These are phyloP conservation scores for Penelope pileata DNA, from an alignment of 2,113 vertebrate species.

Conservation along the genomic window DNA sequence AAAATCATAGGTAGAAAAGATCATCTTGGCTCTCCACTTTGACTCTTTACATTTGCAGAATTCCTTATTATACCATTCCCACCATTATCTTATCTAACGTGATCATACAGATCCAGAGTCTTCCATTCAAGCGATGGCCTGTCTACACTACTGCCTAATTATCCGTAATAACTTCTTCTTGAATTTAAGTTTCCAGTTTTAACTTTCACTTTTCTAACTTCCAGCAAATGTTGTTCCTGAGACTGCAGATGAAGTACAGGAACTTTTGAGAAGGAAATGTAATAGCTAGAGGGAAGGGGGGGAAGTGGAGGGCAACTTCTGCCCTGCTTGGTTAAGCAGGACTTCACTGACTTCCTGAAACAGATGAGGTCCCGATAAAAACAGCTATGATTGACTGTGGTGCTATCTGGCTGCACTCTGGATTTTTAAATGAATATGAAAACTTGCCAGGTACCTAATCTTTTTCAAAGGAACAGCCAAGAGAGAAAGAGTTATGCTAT, in stretches of 20 bases:
- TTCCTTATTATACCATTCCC: background rate
- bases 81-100: background rate
- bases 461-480: background rate
- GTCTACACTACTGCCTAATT: background rate
- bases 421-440: constrained; percentile 42
- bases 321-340: constrained; percentile 21
- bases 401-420: constrained; percentile 20
- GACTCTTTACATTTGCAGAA: constrained; percentile 6
- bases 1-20: constrained; percentile 43
- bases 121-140: background rate
- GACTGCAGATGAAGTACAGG: background rate
- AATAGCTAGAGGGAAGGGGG: background rate
- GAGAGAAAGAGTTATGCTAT: background rate
- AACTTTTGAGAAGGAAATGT: background rate
- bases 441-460: constrained; percentile 26
- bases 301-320: background rate
- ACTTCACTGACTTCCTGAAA: constrained; percentile 37
- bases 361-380: constrained; percentile 47
- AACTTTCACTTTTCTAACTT: constrained; percentile 3
- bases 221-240: background rate
- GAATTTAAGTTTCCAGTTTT: background rate
- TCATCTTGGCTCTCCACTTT: background rate
- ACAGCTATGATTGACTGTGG: constrained; percentile 30
- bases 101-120: background rate
- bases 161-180: background rate